Evolutionary conservation across 2,888 invertebrate genomes (phyloP), one percentile per base, ranked within the genome.

Genomic region (Vanessa cardui): DNA sequence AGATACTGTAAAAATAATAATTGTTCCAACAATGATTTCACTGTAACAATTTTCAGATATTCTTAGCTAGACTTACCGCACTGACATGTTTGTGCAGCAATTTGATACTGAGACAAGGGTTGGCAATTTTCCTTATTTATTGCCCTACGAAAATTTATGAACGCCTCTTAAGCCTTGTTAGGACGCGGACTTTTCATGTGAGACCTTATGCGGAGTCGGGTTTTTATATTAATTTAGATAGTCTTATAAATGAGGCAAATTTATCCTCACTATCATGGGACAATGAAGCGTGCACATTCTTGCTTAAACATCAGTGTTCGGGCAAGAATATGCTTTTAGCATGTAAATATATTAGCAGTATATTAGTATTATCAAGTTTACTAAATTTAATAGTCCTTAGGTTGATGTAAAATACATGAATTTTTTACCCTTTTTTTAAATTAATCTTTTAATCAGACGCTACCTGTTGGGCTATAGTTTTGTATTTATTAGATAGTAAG

Each of bases 51-150:
- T 72, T 72, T 71, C 69, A 61, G 64, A 66, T 64, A 61, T 45
- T 63, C 59, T 64, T 45, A 39, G 66, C 45, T 61, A 69, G 69
- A 66, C 71, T 72, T 69, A 73, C 68, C 45, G 18, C 47, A 64
- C 71, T 78, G 83, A 80, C 80, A 78, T 80, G 75, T 79, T 78
- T 78, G 77, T 80, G 77, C 76, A 79, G 80, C 84, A 84, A 86
- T 87, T 86, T 87, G 87, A 88, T 85, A 87, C 83, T 76, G 78
- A 84, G 87, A 88, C 89, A 86, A 74, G 88, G 88, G 87, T 86
- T 84, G 85, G 87, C 88, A 85, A 88, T 89, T 87, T 84, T 79
- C 87, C 83, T 88, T 88, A 89, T 89, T 89, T 89, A 89, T 88
- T 69, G 83, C 81, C 76, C 76, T 74, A 70, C 65, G 76, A 79